Evolutionary conservation across 1,140 invertebrate genomes (phyloP).

Genomic region (Scaptomyza hsui): DNA sequence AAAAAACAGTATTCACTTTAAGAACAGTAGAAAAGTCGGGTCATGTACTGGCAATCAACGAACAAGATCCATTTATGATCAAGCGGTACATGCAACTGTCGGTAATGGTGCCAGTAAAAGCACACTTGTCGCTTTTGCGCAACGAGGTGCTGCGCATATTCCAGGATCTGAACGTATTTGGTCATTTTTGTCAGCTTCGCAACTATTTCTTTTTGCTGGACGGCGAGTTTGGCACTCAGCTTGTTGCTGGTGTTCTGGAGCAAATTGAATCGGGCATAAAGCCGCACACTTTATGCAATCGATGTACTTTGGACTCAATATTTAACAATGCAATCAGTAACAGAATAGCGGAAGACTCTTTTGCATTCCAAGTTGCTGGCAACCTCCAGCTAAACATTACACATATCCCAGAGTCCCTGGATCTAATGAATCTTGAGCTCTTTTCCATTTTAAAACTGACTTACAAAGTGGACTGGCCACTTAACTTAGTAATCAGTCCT

Average conservation of each 20-base stretch:
- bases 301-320: constrained; percentile 87
- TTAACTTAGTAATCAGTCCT: constrained; percentile 90
- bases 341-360: constrained; percentile 40
- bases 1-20: not conserved
- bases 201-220: constrained; percentile 91
- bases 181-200: constrained; percentile 88
- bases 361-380: constrained; percentile 67
- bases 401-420: constrained; percentile 86
- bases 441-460: constrained; percentile 88
- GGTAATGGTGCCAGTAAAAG: constrained; percentile 87
- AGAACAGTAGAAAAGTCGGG: not conserved
- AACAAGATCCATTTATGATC: constrained; percentile 71
- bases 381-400: constrained; percentile 86
- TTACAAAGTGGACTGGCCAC: constrained; percentile 89
- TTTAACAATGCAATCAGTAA: constrained; percentile 86
- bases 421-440: constrained; percentile 87
- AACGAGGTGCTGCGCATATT: constrained; percentile 89
- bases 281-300: constrained; percentile 89
- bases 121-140: constrained; percentile 88
- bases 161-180: constrained; percentile 87
- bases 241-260: constrained; percentile 88
- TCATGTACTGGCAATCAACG: not conserved
- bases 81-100: constrained; percentile 88
- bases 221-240: constrained; percentile 89
- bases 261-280: constrained; percentile 86